Evolutionary conservation across 2,888 invertebrate genomes (phyloP), one percentile per base, ranked within the genome.

Genomic region (Lucinisca nassula): DNA sequence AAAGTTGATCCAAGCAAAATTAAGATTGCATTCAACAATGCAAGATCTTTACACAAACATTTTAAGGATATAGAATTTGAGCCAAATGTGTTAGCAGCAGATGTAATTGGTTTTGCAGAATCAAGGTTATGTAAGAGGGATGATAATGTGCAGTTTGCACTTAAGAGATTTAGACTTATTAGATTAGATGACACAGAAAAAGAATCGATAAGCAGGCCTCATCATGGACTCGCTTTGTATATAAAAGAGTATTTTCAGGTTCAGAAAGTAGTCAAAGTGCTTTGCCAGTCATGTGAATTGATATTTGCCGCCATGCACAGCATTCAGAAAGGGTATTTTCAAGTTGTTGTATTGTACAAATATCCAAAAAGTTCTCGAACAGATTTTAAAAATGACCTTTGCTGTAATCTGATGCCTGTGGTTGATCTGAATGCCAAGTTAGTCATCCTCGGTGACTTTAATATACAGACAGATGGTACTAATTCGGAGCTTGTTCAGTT

Each of bases 281-380:
- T n/a, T 55, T 55, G 21, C n/a, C 55, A n/a, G 21, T 55, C 55
- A 21, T 55, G 17, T n/a, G 55, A 21, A 55, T 55, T 55, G 4
- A 55, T 55, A 4, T 55, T 55, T n/a, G 55, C n/a, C 21, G n/a
- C 17, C 17, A 14, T 55, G 55, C 17, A 55, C n/a, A 55, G 55
- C n/a, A n/a, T n/a, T n/a, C 17, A n/a, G n/a, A 55, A 55, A 55
- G 55, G 55, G 24, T 45, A 61, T 24, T n/a, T 78, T 4, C 78
- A 78, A 45, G 78, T 78, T 27, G 78, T 67, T 14, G 12, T 78
- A 24, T 61, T 78, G 4, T 78, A 78, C 67, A 78, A 37, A 37
- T 61, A 61, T 67, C 55, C 67, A 58, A n/a, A 51, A 27, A 58
- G 77, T 38, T 32, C 35, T 1, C 38, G 40, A 4, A 35, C 55